phyloP scores from a whole-genome alignment of 2,797 vertebrate species.

The Syngnathus acus region DNA sequence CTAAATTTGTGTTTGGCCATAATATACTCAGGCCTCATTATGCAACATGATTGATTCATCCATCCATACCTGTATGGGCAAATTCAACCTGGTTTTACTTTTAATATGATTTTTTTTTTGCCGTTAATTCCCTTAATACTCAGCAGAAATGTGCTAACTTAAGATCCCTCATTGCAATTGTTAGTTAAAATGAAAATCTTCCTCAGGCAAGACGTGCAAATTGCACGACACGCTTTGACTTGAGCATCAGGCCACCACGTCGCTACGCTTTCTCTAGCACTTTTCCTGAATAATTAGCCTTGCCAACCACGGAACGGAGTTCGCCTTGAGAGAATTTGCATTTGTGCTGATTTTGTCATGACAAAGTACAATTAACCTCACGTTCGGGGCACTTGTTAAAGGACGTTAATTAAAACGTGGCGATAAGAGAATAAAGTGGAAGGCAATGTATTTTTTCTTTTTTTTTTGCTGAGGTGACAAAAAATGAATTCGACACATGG shows the following conservation, averaged over 20 bases:
- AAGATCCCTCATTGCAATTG: background rate
- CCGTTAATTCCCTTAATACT: no score
- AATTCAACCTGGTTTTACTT: no score
- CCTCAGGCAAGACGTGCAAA: background rate
- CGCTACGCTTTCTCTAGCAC: background rate
- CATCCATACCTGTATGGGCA: no score
- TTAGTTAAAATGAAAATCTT: no score
- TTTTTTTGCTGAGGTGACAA: slow-evolving; percentile 20
- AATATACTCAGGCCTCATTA: no score
- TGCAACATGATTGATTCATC: no score
- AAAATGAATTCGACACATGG: background rate
- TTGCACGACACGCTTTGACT: slow-evolving; percentile 6
- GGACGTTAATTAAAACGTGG: slow-evolving; percentile 43
- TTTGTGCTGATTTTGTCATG: slow-evolving; percentile 31
- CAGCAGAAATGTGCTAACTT: background rate
- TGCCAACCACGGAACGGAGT: slow-evolving; percentile 20
- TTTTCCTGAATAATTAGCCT: slow-evolving; percentile 40
- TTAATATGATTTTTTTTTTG: no score
- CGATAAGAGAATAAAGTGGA: slow-evolving; percentile 20
- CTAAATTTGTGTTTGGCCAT: no score
- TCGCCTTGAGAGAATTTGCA: slow-evolving; percentile 24
- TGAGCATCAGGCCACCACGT: slow-evolving; percentile 27
- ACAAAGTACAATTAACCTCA: slow-evolving; percentile 38
- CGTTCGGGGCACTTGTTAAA: slow-evolving; percentile 26
- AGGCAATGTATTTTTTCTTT: background rate